Conservation (phyloP, 2,888 invertebrate species). For the Leptopilina drosophilae region DNA sequence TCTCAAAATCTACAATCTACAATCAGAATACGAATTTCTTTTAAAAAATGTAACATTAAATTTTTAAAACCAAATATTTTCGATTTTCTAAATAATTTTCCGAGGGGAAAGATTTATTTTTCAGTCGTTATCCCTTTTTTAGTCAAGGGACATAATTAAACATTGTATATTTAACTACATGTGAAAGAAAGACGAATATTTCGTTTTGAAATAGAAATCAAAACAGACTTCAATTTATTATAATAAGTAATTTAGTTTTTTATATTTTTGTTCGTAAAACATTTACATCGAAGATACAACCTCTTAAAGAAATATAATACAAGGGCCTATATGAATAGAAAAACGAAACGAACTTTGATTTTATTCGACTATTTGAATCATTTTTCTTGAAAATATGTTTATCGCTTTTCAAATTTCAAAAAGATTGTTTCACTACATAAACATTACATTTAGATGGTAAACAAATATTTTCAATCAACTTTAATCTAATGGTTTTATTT, state of each 20-base stretch:
- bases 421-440: not conserved
- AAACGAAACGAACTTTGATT: not conserved
- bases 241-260: constrained; percentile 1
- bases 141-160: too few relatives aligned
- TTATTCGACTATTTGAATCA: not conserved
- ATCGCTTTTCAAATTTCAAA: constrained; percentile 9
- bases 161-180: not conserved
- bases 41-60: constrained; percentile 1
- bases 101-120: not conserved
- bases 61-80: not conserved
- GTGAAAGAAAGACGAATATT: not conserved
- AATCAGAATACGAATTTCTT: not conserved
- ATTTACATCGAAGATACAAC: constrained; percentile 21
- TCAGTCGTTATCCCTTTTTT: not conserved
- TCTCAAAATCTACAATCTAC: constrained; percentile 12
- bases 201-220: not conserved
- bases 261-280: constrained; percentile 5
- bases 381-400: constrained; percentile 19
- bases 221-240: too few relatives aligned
- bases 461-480: constrained; percentile 1
- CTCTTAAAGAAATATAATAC: not conserved
- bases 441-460: not conserved
- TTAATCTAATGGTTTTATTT: not conserved
- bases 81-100: not conserved
- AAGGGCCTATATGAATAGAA: not conserved